phyloP scores from a whole-genome alignment of 2,113 vertebrate genomes.

The Dicentrarchus labrax region DNA sequence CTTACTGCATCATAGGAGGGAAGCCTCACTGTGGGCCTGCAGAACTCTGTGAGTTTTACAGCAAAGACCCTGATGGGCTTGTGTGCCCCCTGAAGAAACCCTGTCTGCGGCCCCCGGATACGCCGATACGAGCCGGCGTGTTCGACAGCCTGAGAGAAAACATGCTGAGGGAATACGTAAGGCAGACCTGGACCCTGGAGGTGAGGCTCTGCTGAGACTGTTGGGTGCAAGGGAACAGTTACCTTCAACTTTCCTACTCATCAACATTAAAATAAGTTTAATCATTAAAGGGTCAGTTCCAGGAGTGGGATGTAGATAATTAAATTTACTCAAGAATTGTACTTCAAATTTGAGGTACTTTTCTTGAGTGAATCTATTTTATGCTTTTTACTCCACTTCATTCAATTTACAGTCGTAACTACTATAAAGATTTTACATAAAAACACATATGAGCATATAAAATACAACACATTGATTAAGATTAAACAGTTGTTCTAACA shows the following conservation, averaged over 20 bases:
- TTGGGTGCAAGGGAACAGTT: background rate
- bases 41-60: conserved; percentile 96
- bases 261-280: background rate
- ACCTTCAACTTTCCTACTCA: background rate
- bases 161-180: conserved; percentile 95
- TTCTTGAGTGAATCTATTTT: too few species aligned
- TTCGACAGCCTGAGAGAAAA: conserved; percentile 93
- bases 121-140: conserved; percentile 85
- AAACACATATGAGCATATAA: background rate
- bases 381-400: background rate
- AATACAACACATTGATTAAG: background rate
- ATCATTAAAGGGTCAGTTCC: background rate
- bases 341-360: too few species aligned
- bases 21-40: conserved; percentile 94
- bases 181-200: conserved; percentile 95
- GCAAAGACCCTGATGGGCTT: conserved; percentile 92
- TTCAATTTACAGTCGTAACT: background rate
- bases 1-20: conserved; percentile 91
- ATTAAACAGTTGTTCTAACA: background rate
- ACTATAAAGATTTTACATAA: background rate
- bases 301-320: background rate
- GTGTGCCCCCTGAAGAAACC: conserved; percentile 91
- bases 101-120: conserved; percentile 88
- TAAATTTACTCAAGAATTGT: too few species aligned
- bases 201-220: conserved; percentile 76